Evolutionary conservation across 2,113 vertebrate genomes (phyloP), one percentile per base, ranked within the genome.

Genomic region (Meriones unguiculatus): DNA sequence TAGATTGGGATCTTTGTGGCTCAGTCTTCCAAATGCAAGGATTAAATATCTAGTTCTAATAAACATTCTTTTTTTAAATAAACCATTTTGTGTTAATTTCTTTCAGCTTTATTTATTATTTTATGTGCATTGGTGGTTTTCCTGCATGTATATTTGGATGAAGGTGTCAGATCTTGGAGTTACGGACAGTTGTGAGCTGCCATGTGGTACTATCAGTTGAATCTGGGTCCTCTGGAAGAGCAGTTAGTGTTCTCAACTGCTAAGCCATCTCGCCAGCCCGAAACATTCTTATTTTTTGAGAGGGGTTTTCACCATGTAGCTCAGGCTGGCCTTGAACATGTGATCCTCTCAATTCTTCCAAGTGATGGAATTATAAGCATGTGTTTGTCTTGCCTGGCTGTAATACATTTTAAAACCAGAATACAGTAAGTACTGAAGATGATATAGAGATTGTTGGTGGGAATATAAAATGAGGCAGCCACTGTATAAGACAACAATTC

Each of bases 351-450:
- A 76, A 76, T 46, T 46, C 22, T 64, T 41, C 41, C 41, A 41
- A 41, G 41, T 41, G 41, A 41, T 41, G 41, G 41, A 41, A 41
- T 41, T 41, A 75, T 75, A 8, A 54, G 30, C 50, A 78, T 78
- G 28, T 52, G 46, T 6, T 41, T 78, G 20, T 13, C 46, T 17
- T 78, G 77, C 52, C 17, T 57, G 57, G 54, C 11, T 41, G 30
- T 92, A 78, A 65, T n/a, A 59, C 30, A 52, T 62, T 82, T 72
- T 91, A 91, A 84, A 82, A 70, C 18, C 8, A 62, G 15, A 90
- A 93, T 28, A 76, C 46, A 94, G 24, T 64, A 88, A 93, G 28
- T 81, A 93, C n/a, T 62, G 32, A 13, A 72, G 46, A 93, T 17
- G n/a, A 77, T 57, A 38, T 41, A n/a, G 59, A 95, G 52, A 25